phyloP scores from a whole-genome alignment of 2,113 vertebrate genomes.

The Pteruthius melanotis region DNA sequence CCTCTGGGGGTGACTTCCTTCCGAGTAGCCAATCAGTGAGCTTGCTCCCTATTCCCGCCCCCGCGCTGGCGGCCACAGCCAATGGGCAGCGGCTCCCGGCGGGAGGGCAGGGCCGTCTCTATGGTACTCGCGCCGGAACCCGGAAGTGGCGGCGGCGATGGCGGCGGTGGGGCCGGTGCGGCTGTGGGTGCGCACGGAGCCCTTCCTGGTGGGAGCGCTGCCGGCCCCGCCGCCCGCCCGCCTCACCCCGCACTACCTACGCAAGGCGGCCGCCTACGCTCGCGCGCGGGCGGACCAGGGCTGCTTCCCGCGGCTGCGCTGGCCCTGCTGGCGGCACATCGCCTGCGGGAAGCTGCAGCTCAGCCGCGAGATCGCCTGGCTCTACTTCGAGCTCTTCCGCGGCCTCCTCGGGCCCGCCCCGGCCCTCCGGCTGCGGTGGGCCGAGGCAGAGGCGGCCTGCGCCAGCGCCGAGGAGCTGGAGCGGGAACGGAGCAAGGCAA shows the following conservation, averaged over 20 bases:
- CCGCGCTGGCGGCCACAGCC: fast-evolving
- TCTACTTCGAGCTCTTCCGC: constrained; percentile 93
- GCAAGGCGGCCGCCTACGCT: constrained; percentile 87
- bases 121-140: not conserved
- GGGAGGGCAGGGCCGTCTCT: not conserved
- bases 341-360: constrained; percentile 95
- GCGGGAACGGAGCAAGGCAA: constrained; percentile 81
- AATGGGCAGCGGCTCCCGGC: not conserved
- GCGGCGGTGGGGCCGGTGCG: constrained; percentile 52
- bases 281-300: constrained; percentile 76
- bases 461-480: constrained; percentile 81
- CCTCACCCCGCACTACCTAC: constrained; percentile 87
- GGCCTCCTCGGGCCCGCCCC: constrained; percentile 72
- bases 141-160: not conserved
- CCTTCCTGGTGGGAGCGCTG: constrained; percentile 86
- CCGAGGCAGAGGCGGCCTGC: constrained; percentile 85
- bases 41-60: fast-evolving
- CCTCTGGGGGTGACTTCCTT: not conserved
- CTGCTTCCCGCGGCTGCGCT: constrained; percentile 83
- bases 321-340: constrained; percentile 90
- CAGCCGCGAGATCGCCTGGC: constrained; percentile 85
- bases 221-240: constrained; percentile 84
- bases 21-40: not conserved
- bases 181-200: constrained; percentile 90
- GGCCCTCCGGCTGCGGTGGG: constrained; percentile 81